These are phyloP conservation scores for Philantomba maxwellii DNA, from an alignment of 2,113 vertebrate genomes.

Conservation along the genomic window DNA sequence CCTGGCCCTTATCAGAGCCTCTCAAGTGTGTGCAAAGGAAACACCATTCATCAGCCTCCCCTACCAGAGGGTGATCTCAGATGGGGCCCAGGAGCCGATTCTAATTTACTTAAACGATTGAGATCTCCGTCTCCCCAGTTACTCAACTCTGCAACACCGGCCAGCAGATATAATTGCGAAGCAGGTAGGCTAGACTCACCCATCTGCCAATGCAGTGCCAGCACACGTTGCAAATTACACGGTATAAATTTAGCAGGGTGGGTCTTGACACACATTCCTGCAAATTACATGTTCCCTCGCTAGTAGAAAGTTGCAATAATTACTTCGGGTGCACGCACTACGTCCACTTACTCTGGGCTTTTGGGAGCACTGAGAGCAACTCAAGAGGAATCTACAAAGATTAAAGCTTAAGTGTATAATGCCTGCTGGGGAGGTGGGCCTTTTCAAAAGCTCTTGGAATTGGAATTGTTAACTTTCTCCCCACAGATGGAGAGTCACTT, in stretches of 20 bases:
- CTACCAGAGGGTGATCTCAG: slow-evolving; percentile 26
- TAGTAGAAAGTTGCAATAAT: slow-evolving; percentile 60
- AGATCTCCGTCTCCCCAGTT: slow-evolving; percentile 49
- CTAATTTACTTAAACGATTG: slow-evolving; percentile 59
- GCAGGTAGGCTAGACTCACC: slow-evolving; percentile 67
- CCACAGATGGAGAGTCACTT: background rate
- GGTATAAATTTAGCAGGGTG: slow-evolving; percentile 75
- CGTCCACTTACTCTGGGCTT: slow-evolving; percentile 26
- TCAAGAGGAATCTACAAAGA: background rate
- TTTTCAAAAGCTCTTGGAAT: slow-evolving; percentile 14
- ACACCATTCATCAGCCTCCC: slow-evolving; percentile 27
- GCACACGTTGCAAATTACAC: slow-evolving; percentile 73
- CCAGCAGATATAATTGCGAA: slow-evolving; percentile 71
- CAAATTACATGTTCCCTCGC: slow-evolving; percentile 44
- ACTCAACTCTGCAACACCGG: slow-evolving; percentile 52
- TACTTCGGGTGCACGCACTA: slow-evolving; percentile 16
- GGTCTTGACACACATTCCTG: slow-evolving; percentile 66
- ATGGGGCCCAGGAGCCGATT: slow-evolving; percentile 53
- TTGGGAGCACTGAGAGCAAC: slow-evolving; percentile 16
- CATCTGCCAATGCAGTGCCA: slow-evolving; percentile 45
- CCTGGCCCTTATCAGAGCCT: background rate
- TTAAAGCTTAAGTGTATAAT: slow-evolving; percentile 51
- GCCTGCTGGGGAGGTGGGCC: slow-evolving; percentile 31
- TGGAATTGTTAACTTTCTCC: slow-evolving; percentile 39
- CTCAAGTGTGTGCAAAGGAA: slow-evolving; percentile 46